Percentiles rank a stretch among this genome's conserved stretches.
phyloP scores from a whole-genome alignment of 2,797 vertebrate genomes.

The Cuniculus paca region DNA sequence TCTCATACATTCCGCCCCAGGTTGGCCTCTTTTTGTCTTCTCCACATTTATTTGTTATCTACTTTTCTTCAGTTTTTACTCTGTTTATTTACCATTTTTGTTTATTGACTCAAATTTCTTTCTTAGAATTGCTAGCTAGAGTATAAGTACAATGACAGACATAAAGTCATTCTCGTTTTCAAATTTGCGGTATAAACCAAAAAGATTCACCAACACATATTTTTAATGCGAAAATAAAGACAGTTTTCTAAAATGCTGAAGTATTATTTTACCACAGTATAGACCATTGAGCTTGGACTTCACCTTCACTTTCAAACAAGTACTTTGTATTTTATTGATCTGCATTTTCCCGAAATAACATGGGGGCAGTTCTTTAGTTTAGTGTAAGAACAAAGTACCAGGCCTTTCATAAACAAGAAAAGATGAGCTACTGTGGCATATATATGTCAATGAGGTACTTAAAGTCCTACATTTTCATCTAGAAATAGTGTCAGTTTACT shows the following conservation, averaged over 20 bases:
- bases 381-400: slow-evolving; percentile 54
- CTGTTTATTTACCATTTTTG: not conserved
- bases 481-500: not conserved
- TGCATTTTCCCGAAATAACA: slow-evolving; percentile 55
- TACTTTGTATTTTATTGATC: slow-evolving; percentile 79
- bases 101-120: not conserved
- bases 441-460: not conserved
- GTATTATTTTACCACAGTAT: not conserved
- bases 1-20: not conserved
- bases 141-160: not conserved
- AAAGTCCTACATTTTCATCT: not conserved
- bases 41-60: not conserved
- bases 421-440: not conserved
- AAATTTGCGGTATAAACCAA: not conserved
- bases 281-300: slow-evolving; percentile 40
- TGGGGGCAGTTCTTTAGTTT: not conserved
- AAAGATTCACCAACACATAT: not conserved
- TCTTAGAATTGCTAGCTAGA: not conserved
- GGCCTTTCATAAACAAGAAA: slow-evolving; percentile 40
- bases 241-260: not conserved
- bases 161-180: not conserved
- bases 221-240: not conserved
- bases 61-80: not conserved
- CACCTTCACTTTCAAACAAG: slow-evolving; percentile 66
- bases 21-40: not conserved